Conservation (phyloP, 2,888 invertebrate genomes). For the Anarsia innoxiella region DNA sequence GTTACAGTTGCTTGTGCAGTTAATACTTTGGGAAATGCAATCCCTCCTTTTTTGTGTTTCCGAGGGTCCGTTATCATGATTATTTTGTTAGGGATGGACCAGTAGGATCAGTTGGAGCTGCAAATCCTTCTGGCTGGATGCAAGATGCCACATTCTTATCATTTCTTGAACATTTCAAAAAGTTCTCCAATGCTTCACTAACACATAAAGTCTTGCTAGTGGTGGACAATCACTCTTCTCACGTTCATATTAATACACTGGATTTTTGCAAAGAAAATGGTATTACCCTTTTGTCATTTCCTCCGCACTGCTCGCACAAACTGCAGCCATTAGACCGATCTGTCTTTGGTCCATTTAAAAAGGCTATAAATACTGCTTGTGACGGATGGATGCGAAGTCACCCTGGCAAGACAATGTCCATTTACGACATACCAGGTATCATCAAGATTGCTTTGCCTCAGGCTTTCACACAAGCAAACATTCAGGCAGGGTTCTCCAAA, state of each 20-base stretch:
- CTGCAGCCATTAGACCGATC: slow-evolving; percentile 29
- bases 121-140: slow-evolving; percentile 30
- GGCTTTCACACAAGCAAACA: slow-evolving; percentile 15
- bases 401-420: slow-evolving; percentile 27
- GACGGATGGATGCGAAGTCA: slow-evolving; percentile 29
- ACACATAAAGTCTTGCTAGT: neutral
- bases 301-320: slow-evolving; percentile 30
- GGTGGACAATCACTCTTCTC: neutral
- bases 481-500: slow-evolving; percentile 23
- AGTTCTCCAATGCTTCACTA: slow-evolving; percentile 7
- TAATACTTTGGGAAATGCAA: slow-evolving; percentile 27
- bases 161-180: slow-evolving; percentile 27
- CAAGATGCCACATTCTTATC: slow-evolving; percentile 19
- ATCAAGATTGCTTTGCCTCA: slow-evolving; percentile 21
- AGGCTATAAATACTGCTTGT: slow-evolving; percentile 21
- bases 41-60: slow-evolving; percentile 32
- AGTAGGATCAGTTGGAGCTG: slow-evolving; percentile 21
- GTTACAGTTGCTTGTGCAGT: slow-evolving; percentile 32
- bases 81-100: slow-evolving; percentile 26
- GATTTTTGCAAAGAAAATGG: slow-evolving; percentile 28
- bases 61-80: slow-evolving; percentile 20
- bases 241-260: neutral
- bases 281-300: slow-evolving; percentile 31
- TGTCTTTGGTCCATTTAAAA: slow-evolving; percentile 28
- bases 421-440: slow-evolving; percentile 29